These are phyloP conservation scores for Coelogynopora nodosa DNA, from an alignment of 2,888 invertebrate genomes.

Conservation along the genomic window DNA sequence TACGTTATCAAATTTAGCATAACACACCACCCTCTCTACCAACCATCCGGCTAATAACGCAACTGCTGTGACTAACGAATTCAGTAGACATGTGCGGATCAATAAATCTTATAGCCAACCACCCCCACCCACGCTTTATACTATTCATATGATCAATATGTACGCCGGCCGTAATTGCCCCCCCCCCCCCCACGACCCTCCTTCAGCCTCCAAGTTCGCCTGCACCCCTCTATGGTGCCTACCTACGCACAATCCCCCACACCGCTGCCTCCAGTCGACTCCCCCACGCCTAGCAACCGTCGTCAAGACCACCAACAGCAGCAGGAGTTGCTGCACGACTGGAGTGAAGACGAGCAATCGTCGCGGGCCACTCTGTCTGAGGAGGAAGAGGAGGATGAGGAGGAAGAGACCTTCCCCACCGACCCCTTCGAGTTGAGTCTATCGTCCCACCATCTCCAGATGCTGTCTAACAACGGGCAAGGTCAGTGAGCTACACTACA, in stretches of 20 bases:
- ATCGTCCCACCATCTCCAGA: background rate
- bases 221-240: background rate
- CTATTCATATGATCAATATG: too few relatives aligned
- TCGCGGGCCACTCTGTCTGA: background rate
- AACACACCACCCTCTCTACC: too few relatives aligned
- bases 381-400: background rate
- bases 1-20: too few relatives aligned
- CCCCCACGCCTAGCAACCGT: background rate
- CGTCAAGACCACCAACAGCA: background rate
- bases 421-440: background rate
- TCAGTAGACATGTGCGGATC: too few relatives aligned
- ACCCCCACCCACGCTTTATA: too few relatives aligned
- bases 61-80: too few relatives aligned
- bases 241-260: background rate
- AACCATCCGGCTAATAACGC: too few relatives aligned
- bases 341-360: background rate
- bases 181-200: background rate
- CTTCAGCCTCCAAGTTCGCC: background rate
- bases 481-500: background rate
- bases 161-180: too few relatives aligned
- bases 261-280: background rate
- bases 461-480: background rate
- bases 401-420: background rate
- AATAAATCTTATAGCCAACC: too few relatives aligned
- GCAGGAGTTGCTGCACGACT: too few relatives aligned